Percentiles rank a stretch among this genome's conserved stretches.
phyloP scores from a whole-genome alignment of 1,140 invertebrate genomes.

The Aradophagus sp. region DNA sequence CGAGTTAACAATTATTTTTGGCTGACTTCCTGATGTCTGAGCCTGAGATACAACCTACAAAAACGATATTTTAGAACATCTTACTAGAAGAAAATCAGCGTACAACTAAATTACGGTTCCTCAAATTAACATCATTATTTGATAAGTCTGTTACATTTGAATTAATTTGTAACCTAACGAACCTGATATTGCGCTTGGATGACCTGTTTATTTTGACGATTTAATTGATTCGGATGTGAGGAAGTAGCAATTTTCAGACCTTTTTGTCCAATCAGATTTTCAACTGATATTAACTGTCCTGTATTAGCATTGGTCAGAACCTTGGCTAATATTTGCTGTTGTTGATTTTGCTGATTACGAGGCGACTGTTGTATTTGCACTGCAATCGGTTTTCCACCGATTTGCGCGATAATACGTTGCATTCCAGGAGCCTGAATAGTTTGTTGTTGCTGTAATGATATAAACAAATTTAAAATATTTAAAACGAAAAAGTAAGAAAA shows the following conservation, averaged over 20 bases:
- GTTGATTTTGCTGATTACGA: conserved; percentile 67
- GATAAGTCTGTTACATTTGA: too few relatives aligned
- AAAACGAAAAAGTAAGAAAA: too few relatives aligned
- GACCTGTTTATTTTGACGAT: conserved; percentile 70
- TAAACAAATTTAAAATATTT: too few relatives aligned
- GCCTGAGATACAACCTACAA: conserved; percentile 70
- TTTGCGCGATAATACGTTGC: conserved; percentile 73
- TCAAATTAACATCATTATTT: too few relatives aligned
- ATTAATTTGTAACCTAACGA: conserved; percentile 2
- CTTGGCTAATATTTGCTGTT: conserved; percentile 76
- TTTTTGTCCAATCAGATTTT: conserved; percentile 79
- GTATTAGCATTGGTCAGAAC: conserved; percentile 78
- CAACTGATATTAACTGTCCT: conserved; percentile 80
- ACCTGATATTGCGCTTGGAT: conserved; percentile 73
- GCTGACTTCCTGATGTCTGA: conserved; percentile 63
- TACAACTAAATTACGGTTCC: too few relatives aligned
- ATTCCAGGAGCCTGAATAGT: conserved; percentile 66
- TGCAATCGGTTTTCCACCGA: conserved; percentile 73
- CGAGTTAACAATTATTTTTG: conserved; percentile 71
- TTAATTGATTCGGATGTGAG: conserved; percentile 65
- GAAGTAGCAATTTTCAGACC: conserved; percentile 71
- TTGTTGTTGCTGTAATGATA: conserved; percentile 58
- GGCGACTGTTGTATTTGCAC: conserved; percentile 73
- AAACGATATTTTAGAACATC: conserved; percentile 3
- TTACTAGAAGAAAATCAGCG: too few relatives aligned